These are phyloP conservation scores for Pangasius krempfi DNA, from an alignment of 2,797 vertebrate species.

Conservation along the genomic window DNA sequence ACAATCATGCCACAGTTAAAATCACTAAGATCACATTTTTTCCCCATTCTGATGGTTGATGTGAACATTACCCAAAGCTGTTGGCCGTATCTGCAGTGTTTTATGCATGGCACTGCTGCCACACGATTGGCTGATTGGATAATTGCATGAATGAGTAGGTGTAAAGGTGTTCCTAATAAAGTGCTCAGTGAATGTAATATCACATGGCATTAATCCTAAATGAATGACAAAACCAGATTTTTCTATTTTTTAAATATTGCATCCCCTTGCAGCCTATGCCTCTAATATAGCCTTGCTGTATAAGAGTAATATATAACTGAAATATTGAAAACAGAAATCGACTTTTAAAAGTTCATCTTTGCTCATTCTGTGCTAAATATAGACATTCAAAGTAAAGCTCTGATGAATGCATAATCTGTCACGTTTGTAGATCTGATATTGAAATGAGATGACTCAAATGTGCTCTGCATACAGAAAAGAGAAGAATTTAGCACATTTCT, in stretches of 20 bases:
- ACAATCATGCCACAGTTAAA: not conserved
- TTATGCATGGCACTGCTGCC: not conserved
- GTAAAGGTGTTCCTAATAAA: too few species aligned
- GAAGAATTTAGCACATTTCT: not conserved
- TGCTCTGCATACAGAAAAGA: not conserved
- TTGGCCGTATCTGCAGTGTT: not conserved
- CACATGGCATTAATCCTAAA: too few species aligned
- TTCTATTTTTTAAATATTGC: not conserved
- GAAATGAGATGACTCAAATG: constrained; percentile 12
- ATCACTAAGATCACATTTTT: not conserved
- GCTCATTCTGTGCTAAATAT: not conserved
- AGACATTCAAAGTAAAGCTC: not conserved
- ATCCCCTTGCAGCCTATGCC: not conserved
- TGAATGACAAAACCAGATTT: too few species aligned
- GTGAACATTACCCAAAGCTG: not conserved
- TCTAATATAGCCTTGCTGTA: not conserved
- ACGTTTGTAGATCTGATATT: not conserved
- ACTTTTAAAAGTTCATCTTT: not conserved
- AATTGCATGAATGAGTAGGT: not conserved
- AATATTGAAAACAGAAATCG: not conserved
- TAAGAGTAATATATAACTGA: not conserved
- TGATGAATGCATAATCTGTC: not conserved
- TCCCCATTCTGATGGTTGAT: not conserved
- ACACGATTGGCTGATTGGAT: not conserved
- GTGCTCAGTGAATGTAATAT: too few species aligned